Base-by-base conservation (phyloP, 2,113 vertebrate genomes). In the Tachysurus vachellii region DNA sequence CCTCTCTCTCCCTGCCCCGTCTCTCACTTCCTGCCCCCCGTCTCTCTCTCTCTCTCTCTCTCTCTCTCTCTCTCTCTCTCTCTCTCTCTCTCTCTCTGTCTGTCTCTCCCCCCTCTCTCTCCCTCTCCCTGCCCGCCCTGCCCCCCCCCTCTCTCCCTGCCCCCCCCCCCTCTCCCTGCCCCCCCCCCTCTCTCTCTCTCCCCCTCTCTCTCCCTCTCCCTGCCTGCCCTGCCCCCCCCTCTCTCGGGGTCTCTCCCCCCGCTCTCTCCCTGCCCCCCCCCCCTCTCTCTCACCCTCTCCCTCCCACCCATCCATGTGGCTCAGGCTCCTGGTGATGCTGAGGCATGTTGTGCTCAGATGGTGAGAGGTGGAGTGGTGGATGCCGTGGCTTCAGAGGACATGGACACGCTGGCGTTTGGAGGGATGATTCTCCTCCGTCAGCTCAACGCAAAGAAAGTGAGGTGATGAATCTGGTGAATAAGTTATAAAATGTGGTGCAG, bases 351-450 rank as follows among this genome's bases (percentile, higher is more conserved):
- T 9, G 95, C 96, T 1, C 87, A 88, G 56, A 91, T 97, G 90
- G 95, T 95, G 80, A 94, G 84, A 61, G 59, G 80, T 0, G 93
- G 94, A 8, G 88, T 61, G 47, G 96, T 92, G 62, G 89, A 95
- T 3, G 95, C 94, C 1, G 95, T 95, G 56, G 95, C 95, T 0
- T 96, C 96, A 1, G 96, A 97, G 88, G 96, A 97, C 91, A 95
- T 96, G 96, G 96, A 97, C 90, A 95, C 96, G 0, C 88, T 97
- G 89, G 94, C 96, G 0, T 97, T 97, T 50, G 96, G 96, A 54
- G 94, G 93, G 42, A 89, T 28, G 21, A 5, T 92, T 84, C 91
- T 96, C 2, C 92, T 96, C 54, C 95, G 96, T 10, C 94, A 96
- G 28, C 89, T 97, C 1, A 95, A 93, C 9, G 92, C 94, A 26